Percentiles rank a stretch among this genome's conserved stretches.
Evolutionary conservation across 2,113 vertebrate species (phyloP).

Genomic region (Galeopterus variegatus): DNA sequence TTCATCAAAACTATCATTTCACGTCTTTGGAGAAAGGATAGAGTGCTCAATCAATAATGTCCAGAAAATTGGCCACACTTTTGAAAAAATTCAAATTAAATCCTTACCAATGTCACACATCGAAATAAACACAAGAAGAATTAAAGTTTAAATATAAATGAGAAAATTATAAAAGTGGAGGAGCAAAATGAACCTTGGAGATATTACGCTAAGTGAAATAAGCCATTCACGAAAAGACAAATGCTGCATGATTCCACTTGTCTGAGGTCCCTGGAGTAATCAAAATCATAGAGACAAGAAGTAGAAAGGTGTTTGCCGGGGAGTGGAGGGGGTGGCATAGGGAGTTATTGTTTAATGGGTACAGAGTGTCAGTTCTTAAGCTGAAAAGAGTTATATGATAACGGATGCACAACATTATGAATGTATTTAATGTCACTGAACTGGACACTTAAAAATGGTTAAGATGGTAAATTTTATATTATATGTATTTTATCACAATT

Average conservation of each 20-base stretch:
- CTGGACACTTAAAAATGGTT: neutral
- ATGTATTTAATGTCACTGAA: neutral
- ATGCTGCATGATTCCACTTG: neutral
- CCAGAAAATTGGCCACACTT: neutral
- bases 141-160: neutral
- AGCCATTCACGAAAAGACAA: neutral
- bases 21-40: neutral
- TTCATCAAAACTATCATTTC: neutral
- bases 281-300: neutral
- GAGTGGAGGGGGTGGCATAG: neutral
- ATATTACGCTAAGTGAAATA: neutral
- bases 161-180: neutral
- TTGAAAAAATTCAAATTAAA: neutral
- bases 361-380: neutral
- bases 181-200: too few species aligned
- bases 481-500: neutral
- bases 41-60: neutral
- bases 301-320: neutral
- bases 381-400: neutral
- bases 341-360: neutral
- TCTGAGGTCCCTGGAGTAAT: neutral
- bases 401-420: neutral
- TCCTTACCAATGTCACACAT: neutral
- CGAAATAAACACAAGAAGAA: slow-evolving; percentile 48
- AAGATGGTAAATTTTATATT: neutral